Evolutionary conservation across 2,888 invertebrate species (phyloP), one percentile per base, ranked within the genome.

Genomic region (Tryphoninae sp.): DNA sequence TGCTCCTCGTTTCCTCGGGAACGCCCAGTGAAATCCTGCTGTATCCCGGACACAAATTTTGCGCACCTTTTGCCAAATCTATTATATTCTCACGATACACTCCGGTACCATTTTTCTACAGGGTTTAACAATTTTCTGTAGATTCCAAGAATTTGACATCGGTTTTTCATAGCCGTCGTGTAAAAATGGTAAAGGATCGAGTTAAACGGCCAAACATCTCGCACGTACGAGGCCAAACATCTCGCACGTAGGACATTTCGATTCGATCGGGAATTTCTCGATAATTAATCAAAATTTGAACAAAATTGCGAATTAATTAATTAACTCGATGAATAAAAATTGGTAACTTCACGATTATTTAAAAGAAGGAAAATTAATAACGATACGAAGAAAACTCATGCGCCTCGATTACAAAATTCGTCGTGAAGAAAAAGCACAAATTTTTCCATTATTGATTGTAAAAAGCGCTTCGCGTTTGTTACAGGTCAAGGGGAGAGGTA

Each of bases 21-120:
- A 67, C 65, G 67, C 71, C 58, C 51, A 51, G 67, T 40, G 67
- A 40, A 72, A 69, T 64, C 65, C 26, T 23, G 22, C 61, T 23
- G 19, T 22, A 75, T 42, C 40, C 55, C 19, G 13, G 26, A 42
- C n/a, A 26, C 55, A 42, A 33, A 79, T n/a, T 40, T 61, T 61
- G 67, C 26, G 16, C 22, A 76, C 71, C 73, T 73, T 73, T 80
- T 77, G 59, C 13, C 11, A 26, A 26, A 40, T n/a, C 16, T 69
- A 64, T 69, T 26, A 53, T 26, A 51, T 49, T 26, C 22, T 22
- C 13, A 45, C 45, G 13, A 13, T 61, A 61, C 13, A 61, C 33
- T 33, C 6, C 33, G 9, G 59, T 58, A 61, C 45, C 49, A 11
- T 42, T 75, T 80, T 59, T 65, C 49, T 40, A 23, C 55, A 16